Evolutionary conservation across 1,140 invertebrate genomes (phyloP).

Genomic region (Monomorium pharaonis): DNA sequence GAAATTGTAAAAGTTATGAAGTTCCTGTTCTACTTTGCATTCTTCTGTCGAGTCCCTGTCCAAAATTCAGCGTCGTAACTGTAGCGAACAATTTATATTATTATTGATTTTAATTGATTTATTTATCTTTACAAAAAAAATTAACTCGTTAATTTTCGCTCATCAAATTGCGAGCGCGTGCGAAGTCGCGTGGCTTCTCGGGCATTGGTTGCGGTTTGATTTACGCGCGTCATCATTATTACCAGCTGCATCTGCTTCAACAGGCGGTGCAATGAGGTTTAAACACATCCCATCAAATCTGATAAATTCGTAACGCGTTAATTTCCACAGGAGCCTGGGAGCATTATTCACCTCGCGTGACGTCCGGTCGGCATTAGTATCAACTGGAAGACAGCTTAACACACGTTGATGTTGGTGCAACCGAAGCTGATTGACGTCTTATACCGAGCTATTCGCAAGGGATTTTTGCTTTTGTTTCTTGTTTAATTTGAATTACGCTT

Average conservation of each 20-base stretch:
- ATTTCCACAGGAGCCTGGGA: conserved; percentile 71
- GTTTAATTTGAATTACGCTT: conserved; percentile 19
- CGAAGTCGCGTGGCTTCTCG: conserved; percentile 59
- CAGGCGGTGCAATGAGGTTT: conserved; percentile 59
- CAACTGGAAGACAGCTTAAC: conserved; percentile 66
- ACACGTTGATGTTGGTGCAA: conserved; percentile 59
- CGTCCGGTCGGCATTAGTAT: conserved; percentile 71
- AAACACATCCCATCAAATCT: conserved; percentile 67
- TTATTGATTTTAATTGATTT: conserved; percentile 71
- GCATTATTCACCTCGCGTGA: conserved; percentile 73
- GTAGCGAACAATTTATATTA: not conserved
- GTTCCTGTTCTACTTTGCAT: not conserved
- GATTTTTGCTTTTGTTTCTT: not conserved
- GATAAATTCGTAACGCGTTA: conserved; percentile 78
- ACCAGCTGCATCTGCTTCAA: conserved; percentile 32
- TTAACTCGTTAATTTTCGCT: not conserved
- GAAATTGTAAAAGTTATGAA: not conserved
- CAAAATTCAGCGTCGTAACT: not conserved
- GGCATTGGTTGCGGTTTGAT: conserved; percentile 11
- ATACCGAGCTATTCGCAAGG: conserved; percentile 24
- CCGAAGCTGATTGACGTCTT: conserved; percentile 51
- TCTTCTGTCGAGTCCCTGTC: not conserved
- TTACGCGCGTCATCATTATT: conserved; percentile 13
- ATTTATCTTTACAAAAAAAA: conserved; percentile 71
- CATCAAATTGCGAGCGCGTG: not conserved